Evolutionary conservation across 2,113 vertebrate species (phyloP).

Genomic region (Mastomys natalensis): DNA sequence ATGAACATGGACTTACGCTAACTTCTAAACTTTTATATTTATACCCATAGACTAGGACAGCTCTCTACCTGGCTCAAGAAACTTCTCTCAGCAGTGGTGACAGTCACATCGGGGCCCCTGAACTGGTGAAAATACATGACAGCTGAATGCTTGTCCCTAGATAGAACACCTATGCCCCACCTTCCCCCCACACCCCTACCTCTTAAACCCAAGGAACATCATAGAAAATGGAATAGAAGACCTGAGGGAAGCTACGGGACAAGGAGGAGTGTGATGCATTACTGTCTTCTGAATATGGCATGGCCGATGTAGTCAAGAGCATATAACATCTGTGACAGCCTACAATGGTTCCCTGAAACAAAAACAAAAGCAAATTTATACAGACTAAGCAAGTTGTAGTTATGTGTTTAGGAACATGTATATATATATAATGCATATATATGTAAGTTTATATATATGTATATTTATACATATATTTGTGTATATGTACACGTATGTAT

Average conservation of each 20-base stretch:
- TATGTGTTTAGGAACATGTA: background rate
- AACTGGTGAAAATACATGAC: background rate
- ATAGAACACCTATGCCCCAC: background rate
- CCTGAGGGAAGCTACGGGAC: background rate
- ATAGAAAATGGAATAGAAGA: background rate
- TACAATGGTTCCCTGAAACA: background rate
- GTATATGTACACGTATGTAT: background rate
- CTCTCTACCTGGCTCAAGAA: background rate
- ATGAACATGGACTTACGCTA: background rate
- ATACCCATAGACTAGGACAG: background rate
- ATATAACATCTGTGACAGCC: background rate
- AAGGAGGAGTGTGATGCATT: background rate
- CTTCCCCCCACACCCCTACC: background rate
- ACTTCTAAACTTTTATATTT: background rate
- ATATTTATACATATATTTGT: background rate
- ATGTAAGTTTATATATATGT: background rate
- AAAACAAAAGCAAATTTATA: background rate
- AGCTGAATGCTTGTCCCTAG: background rate
- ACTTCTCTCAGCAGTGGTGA: too few species aligned
- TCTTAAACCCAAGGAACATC: background rate
- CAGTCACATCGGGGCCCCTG: background rate
- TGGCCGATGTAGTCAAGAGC: background rate
- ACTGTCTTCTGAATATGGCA: background rate
- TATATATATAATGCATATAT: background rate
- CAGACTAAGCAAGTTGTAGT: background rate